phyloP scores from a whole-genome alignment of 2,888 invertebrate species.

The Cryptocephalus moraei region DNA sequence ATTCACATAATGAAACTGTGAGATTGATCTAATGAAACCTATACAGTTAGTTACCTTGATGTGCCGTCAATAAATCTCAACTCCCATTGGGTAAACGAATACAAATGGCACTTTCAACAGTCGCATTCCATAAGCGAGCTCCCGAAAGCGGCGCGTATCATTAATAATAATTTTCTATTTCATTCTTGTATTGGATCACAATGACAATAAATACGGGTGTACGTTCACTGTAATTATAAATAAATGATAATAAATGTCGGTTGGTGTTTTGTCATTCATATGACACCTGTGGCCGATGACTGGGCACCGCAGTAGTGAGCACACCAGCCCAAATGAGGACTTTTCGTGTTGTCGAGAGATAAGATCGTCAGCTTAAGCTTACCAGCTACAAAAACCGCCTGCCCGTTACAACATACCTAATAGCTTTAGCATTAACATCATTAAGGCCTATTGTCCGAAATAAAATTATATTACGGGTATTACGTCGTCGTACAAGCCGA shows the following conservation, averaged over 20 bases:
- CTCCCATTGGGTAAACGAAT: too few relatives aligned
- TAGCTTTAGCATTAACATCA: constrained; percentile 23
- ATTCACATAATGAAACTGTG: background rate
- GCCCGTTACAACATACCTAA: background rate
- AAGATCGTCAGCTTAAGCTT: background rate
- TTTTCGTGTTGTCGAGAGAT: constrained; percentile 3
- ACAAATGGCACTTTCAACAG: too few relatives aligned
- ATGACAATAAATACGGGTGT: too few relatives aligned
- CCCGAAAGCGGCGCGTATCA: too few relatives aligned
- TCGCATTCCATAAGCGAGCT: too few relatives aligned
- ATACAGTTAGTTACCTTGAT: too few relatives aligned
- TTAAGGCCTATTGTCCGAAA: constrained; percentile 24
- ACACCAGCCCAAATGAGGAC: constrained; percentile 1
- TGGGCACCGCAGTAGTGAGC: too few relatives aligned
- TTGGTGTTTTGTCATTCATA: constrained; percentile 2
- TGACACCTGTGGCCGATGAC: background rate
- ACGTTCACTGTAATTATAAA: background rate
- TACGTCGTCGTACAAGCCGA: constrained; percentile 3
- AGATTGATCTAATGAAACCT: background rate
- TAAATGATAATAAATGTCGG: constrained; percentile 2
- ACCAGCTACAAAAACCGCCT: background rate
- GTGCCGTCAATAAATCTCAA: too few relatives aligned
- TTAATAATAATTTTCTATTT: too few relatives aligned
- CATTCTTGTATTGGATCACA: too few relatives aligned
- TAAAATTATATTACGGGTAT: constrained; percentile 23